phyloP scores from a whole-genome alignment of 2,888 invertebrate species.

The Tenthredo distinguenda region DNA sequence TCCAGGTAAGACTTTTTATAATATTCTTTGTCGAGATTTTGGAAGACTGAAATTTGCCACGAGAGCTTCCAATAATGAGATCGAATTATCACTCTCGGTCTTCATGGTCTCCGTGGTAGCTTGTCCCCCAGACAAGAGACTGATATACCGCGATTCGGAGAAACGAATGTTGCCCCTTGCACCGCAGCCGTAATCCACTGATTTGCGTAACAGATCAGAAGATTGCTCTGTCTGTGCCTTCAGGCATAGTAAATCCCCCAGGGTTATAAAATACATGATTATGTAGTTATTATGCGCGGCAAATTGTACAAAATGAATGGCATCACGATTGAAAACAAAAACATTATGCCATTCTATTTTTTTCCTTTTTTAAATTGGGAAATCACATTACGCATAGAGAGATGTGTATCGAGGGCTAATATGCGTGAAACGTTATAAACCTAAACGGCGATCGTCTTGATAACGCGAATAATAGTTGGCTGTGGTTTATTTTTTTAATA shows the following conservation, averaged over 20 bases:
- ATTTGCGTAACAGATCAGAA: background rate
- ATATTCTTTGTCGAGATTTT: background rate
- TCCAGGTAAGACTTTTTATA: background rate
- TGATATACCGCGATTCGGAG: background rate
- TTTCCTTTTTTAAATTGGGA: background rate
- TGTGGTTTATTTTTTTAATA: background rate
- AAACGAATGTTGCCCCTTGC: background rate
- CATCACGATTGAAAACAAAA: background rate
- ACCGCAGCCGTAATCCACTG: background rate
- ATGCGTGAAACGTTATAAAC: too few species aligned
- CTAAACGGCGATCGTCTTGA: background rate
- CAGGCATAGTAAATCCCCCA: background rate
- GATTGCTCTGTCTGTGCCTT: background rate
- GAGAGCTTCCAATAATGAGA: background rate
- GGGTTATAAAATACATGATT: background rate
- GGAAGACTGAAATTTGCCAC: background rate
- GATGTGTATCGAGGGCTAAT: background rate
- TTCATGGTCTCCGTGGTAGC: too few species aligned
- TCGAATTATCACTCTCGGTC: background rate
- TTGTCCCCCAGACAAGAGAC: background rate
- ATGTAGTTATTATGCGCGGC: background rate
- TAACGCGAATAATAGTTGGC: background rate
- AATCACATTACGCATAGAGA: background rate
- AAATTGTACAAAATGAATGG: background rate
- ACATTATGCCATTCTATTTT: background rate